These are phyloP conservation scores for Ophiodon elongatus DNA, from an alignment of 2,113 vertebrate species.

Conservation along the genomic window DNA sequence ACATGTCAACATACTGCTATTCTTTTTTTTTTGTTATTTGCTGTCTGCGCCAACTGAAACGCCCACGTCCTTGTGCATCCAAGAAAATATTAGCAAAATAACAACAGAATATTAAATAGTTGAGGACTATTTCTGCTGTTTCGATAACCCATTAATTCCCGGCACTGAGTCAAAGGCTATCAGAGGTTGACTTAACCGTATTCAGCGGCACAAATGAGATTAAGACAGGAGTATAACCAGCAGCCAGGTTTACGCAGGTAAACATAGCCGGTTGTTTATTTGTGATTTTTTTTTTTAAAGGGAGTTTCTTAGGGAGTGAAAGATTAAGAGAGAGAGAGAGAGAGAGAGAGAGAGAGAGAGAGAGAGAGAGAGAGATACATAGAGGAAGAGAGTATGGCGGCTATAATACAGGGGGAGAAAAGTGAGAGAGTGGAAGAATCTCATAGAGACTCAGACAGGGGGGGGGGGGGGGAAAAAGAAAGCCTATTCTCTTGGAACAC, in stretches of 20 bases:
- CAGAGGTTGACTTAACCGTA: conserved; percentile 6
- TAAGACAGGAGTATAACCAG: neutral
- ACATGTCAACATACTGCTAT: neutral
- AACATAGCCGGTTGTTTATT: conserved; percentile 28
- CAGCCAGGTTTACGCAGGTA: conserved; percentile 6
- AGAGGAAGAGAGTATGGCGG: conserved; percentile 23
- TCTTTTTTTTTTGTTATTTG: neutral
- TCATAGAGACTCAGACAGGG: conserved; percentile 31
- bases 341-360: too few species aligned
- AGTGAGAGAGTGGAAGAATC: conserved; percentile 27
- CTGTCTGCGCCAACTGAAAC: neutral
- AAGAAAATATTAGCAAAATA: neutral
- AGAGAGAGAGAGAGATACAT: conserved; percentile 21
- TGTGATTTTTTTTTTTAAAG: neutral
- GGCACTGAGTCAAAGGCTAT: conserved; percentile 7
- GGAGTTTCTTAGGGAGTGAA: conserved; percentile 32
- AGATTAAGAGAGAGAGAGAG: conserved; percentile 39
- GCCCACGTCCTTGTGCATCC: neutral
- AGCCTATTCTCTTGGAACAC: conserved; percentile 74
- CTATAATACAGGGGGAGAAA: conserved; percentile 3
- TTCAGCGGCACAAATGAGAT: neutral
- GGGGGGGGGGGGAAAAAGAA: conserved; percentile 2
- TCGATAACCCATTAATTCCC: conserved; percentile 3
- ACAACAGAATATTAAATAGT: neutral
- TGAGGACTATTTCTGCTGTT: neutral